These are phyloP conservation scores for Allobates femoralis DNA, from an alignment of 2,797 vertebrate species.

Conservation along the genomic window DNA sequence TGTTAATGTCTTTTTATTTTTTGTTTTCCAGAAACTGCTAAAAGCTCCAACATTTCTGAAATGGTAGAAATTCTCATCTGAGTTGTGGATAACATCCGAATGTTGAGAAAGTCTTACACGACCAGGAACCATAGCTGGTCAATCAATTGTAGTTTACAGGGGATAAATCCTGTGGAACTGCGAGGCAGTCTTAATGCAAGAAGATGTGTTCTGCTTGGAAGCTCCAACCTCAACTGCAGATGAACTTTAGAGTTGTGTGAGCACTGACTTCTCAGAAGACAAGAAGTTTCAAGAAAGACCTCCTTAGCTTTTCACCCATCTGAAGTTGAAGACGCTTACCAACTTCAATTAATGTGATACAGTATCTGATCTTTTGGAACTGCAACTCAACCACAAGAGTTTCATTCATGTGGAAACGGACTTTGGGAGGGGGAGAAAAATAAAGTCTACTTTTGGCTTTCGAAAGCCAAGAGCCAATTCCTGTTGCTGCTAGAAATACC, in stretches of 20 bases:
- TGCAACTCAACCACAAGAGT: constrained; percentile 25
- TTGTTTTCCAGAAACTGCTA: constrained; percentile 68
- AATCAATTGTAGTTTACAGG: neutral
- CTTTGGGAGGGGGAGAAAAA: constrained; percentile 26
- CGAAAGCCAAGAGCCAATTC: constrained; percentile 47
- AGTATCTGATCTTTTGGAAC: constrained; percentile 20
- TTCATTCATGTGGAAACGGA: constrained; percentile 8
- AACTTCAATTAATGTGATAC: constrained; percentile 43
- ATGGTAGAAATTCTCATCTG: constrained; percentile 83
- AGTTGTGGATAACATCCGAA: constrained; percentile 50
- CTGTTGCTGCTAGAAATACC: constrained; percentile 61
- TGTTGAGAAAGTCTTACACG: constrained; percentile 31
- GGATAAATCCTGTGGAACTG: constrained; percentile 21
- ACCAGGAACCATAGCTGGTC: constrained; percentile 28
- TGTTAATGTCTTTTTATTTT: neutral
- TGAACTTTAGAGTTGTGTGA: neutral
- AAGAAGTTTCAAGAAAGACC: constrained; percentile 26
- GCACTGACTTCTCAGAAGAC: neutral
- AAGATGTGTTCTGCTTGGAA: neutral
- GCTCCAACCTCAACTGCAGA: neutral
- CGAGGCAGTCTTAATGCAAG: neutral
- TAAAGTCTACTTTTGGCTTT: constrained; percentile 47
- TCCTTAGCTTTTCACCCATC: constrained; percentile 25
- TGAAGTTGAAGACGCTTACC: constrained; percentile 15
- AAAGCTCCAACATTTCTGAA: constrained; percentile 72